Base-by-base conservation (phyloP, 2,797 vertebrate genomes). In the Enteromius radiatus region DNA sequence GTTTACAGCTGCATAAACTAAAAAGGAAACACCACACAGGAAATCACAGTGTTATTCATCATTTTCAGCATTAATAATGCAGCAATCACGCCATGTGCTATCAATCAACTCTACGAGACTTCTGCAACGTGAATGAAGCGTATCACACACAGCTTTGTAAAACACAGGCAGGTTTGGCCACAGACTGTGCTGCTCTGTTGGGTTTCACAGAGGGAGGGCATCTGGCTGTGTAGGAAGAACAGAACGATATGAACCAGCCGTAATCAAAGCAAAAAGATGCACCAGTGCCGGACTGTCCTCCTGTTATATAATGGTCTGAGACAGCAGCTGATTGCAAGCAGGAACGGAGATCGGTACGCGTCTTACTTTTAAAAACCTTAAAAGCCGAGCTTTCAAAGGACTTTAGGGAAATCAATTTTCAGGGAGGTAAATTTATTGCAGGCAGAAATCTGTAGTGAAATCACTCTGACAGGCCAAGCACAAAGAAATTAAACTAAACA, bases 221-320 rank as follows among this genome's bases (percentile, higher is more conserved):
- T 78, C 74, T 83, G 79, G 54, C 68, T 80, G 76, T 49, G 89
- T 91, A 82, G 91, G 89, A 78, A 88, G 84, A 82, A 83, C 76
- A 77, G 23, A 76, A 68, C 56, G 79, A 78, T 56, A 74, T n/a
- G 77, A 84, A 47, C 68, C 83, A 67, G 63, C 38, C 76, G n/a
- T 59, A 65, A 86, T 80, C 61, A 84, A 54, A 87, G 86, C n/a
- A 87, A 56, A 89, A 65, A 84, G 73, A 71, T 82, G 76, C 78
- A 87, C 81, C 52, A 82, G 84, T 38, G 85, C 70, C 68, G 64
- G 56, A 68, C 90, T 91, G 90, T 89, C 90, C 88, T 90, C 90
- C 88, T 86, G 87, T 91, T 91, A 90, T 90, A 90, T 91, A 89
- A 81, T 78, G 67, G 84, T 54, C 45, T 87, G 59, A 63, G 78